Evolutionary conservation across 2,888 invertebrate genomes (phyloP).

Genomic region (Anticlea derivata): DNA sequence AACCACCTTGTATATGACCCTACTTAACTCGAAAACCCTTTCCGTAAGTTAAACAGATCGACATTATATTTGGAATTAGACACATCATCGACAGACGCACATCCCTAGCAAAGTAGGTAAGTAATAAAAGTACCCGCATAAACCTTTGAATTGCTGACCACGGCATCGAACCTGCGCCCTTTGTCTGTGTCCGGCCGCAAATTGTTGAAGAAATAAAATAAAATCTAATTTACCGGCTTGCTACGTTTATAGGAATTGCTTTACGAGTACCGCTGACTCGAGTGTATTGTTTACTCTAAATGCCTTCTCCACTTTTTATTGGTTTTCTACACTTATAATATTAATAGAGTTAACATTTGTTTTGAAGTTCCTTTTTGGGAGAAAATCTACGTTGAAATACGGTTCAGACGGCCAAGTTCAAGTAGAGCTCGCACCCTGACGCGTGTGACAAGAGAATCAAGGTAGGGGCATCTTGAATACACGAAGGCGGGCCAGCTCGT

Average conservation of each 20-base stretch:
- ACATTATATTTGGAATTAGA: neutral
- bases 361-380: too few species aligned
- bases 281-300: slow-evolving; percentile 70
- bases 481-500: too few species aligned
- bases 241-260: slow-evolving; percentile 76
- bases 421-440: too few species aligned
- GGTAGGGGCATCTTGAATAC: too few species aligned
- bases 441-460: too few species aligned
- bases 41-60: too few species aligned
- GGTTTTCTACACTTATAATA: slow-evolving; percentile 51
- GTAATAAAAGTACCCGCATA: slow-evolving; percentile 81
- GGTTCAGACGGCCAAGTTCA: too few species aligned
- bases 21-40: too few species aligned
- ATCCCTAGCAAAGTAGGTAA: slow-evolving; percentile 61
- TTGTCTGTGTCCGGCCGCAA: slow-evolving; percentile 77
- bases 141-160: slow-evolving; percentile 82
- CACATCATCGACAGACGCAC: slow-evolving; percentile 40
- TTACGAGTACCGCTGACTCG: slow-evolving; percentile 70
- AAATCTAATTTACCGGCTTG: slow-evolving; percentile 81
- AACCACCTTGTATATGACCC: too few species aligned
- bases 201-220: slow-evolving; percentile 83
- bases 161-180: slow-evolving; percentile 76
- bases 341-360: slow-evolving; percentile 15
- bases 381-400: too few species aligned
- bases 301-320: slow-evolving; percentile 59